A percentile compares a stretch with the other conserved stretches of the same genome.
Conservation (phyloP, 1,140 invertebrate genomes). For the Scaptomyza hsui region DNA sequence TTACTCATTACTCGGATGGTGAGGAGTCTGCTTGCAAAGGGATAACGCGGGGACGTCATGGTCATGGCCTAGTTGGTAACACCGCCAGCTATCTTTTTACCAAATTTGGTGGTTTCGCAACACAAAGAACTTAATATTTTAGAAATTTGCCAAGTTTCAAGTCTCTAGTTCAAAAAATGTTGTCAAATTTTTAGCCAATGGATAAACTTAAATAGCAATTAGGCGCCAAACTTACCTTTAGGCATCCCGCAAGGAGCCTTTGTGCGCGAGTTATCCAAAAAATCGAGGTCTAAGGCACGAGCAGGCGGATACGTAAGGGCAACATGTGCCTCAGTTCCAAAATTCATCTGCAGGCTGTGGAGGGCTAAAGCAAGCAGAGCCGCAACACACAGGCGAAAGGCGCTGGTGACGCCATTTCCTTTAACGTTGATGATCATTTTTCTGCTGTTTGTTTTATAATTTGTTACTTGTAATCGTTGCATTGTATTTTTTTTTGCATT, state of each 20-base stretch:
- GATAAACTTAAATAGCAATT: too few relatives aligned
- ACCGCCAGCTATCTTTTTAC: too few relatives aligned
- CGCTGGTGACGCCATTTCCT: conserved; percentile 4
- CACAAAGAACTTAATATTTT: too few relatives aligned
- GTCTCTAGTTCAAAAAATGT: too few relatives aligned
- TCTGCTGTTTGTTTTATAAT: conserved; percentile 37
- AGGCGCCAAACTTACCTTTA: conserved; percentile 89
- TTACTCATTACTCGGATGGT: too few relatives aligned
- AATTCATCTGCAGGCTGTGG: conserved; percentile 35
- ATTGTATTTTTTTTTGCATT: conserved; percentile 31
- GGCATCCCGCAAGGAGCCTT: conserved; percentile 97
- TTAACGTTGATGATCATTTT: conserved; percentile 60
- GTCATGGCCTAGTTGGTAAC: too few relatives aligned
- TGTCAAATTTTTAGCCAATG: too few relatives aligned
- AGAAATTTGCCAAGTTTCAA: too few relatives aligned
- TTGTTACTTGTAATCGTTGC: conserved; percentile 62
- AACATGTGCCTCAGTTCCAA: conserved; percentile 87
- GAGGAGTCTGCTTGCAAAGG: too few relatives aligned
- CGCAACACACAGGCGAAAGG: not conserved
- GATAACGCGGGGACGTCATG: too few relatives aligned
- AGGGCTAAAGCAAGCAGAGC: conserved; percentile 37
- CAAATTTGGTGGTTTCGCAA: too few relatives aligned
- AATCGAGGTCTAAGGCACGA: conserved; percentile 95
- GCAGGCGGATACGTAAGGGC: conserved; percentile 94
- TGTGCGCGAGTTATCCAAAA: conserved; percentile 95